Conservation (phyloP, 2,797 vertebrate species). For the Pyrrhura leucotis region DNA sequence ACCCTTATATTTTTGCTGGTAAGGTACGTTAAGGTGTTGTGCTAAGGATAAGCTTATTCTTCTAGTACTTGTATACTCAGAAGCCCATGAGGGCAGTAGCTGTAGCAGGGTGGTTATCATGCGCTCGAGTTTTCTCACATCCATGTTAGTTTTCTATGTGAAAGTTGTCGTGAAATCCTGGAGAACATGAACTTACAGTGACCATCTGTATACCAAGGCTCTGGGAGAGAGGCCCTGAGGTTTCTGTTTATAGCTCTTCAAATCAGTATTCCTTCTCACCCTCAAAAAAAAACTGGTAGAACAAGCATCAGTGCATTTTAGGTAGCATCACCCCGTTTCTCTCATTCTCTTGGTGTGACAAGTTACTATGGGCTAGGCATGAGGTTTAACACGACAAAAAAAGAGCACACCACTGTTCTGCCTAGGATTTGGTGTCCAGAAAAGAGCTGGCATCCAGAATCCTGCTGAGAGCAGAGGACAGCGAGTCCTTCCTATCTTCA, state of each 20-base stretch:
- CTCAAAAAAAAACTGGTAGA: background rate
- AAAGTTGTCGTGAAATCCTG: background rate
- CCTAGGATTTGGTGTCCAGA: background rate
- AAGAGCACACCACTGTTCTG: background rate
- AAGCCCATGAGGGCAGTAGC: background rate
- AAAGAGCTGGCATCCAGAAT: background rate
- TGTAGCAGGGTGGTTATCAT: background rate
- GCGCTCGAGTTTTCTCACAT: background rate
- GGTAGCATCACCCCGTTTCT: background rate
- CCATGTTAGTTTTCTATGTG: background rate
- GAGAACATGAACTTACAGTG: background rate
- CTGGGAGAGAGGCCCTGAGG: background rate
- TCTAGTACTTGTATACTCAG: background rate
- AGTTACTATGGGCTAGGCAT: background rate
- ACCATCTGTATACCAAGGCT: background rate
- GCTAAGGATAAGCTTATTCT: background rate
- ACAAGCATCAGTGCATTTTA: background rate
- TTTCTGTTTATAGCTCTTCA: background rate
- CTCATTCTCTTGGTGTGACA: background rate
- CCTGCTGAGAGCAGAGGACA: background rate
- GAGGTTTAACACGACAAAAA: background rate
- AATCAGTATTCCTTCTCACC: background rate
- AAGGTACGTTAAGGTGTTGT: background rate
- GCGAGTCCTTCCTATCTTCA: background rate
- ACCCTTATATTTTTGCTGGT: background rate